Evolutionary conservation across 2,888 invertebrate genomes (phyloP).

Genomic region (Nineta flava): DNA sequence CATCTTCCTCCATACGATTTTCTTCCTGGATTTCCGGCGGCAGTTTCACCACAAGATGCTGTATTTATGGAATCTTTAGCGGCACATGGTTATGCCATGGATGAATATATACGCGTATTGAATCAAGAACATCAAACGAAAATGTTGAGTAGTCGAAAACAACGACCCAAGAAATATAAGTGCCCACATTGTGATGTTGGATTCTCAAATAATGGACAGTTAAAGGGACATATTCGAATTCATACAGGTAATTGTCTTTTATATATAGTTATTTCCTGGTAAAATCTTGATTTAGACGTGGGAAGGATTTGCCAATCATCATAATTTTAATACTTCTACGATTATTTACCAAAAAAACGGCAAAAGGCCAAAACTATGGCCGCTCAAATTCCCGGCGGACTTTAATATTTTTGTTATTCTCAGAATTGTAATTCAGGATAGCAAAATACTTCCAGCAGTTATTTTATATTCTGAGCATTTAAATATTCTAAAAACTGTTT

Average conservation of each 20-base stretch:
- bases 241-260: constrained; percentile 54
- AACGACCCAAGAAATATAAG: constrained; percentile 79
- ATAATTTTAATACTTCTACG: too few species aligned
- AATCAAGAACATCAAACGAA: constrained; percentile 57
- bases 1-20: not conserved
- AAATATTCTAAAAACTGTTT: too few species aligned
- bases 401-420: too few species aligned
- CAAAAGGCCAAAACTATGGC: too few species aligned
- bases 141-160: constrained; percentile 46
- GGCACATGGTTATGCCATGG: constrained; percentile 37
- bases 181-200: constrained; percentile 81
- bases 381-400: too few species aligned
- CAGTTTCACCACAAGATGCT: constrained; percentile 11
- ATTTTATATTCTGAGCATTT: too few species aligned
- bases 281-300: not conserved
- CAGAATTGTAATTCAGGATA: too few species aligned
- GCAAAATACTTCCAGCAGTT: too few species aligned
- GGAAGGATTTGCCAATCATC: too few species aligned
- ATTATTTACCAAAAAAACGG: too few species aligned
- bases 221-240: constrained; percentile 81
- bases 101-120: constrained; percentile 47
- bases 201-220: constrained; percentile 86
- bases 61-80: constrained; percentile 23
- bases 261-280: too few species aligned
- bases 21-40: not conserved